Evolutionary conservation across 2,888 invertebrate species (phyloP), one percentile per base, ranked within the genome.

Genomic region (Dryobotodes eremita): DNA sequence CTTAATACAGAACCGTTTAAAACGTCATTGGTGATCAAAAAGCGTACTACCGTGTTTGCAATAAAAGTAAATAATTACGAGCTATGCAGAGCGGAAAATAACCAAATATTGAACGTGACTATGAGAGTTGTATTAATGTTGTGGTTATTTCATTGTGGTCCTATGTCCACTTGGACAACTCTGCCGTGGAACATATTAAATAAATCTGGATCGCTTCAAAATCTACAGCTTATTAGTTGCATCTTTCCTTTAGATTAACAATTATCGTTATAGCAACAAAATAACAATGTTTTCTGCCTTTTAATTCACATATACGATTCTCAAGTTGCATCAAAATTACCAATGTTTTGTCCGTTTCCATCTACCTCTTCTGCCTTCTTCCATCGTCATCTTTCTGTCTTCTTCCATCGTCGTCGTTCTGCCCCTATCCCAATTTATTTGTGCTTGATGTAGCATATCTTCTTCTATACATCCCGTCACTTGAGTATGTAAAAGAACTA

Each of bases 11-110:
- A 80, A 88, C 82, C 86, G 86, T 89, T 89, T 85, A 88, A 86
- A 84, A 80, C 85, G 84, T 88, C 87, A 93, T 94, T 91, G 88
- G 92, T 90, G 93, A 92, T 87, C 92, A 94, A 93, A 93, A 85
- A 94, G 91, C 95, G 94, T 95, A 86, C 85, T 91, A 87, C 88
- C 91, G 90, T 80, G 88, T 86, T 42, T 89, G 90, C 89, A 77
- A 88, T 86, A 89, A 77, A 89, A 89, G 85, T 90, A 91, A 90
- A 93, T 92, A 88, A 91, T 90, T 89, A 86, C 83, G 81, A 74
- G 84, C 81, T 91, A 92, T 94, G 89, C 92, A 94, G 94, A 95
- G 94, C 95, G 94, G 93, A 93, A 94, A 93, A 90, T 93, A 89
- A 90, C 90, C 89, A 87, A 92, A 92, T 92, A 91, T 90, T 79